Evolutionary conservation across 2,888 invertebrate genomes (phyloP), one percentile per base, ranked within the genome.

Genomic region (Cabera pusaria): DNA sequence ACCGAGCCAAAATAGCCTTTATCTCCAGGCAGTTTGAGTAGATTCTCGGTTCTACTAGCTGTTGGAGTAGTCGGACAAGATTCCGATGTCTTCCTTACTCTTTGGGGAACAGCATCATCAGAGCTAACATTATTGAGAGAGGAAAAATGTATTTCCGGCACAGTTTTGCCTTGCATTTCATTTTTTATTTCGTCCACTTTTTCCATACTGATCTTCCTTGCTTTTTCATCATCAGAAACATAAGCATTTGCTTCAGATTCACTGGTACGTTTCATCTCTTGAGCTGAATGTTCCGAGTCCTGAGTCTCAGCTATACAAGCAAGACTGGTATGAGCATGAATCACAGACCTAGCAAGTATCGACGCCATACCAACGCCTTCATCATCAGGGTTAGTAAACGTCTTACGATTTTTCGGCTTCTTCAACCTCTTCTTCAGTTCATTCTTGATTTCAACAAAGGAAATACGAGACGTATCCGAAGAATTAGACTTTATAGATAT

Each of bases 311-410:
- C 82, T 22, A 92, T 92, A 54, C 90, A 89, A 44, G 91, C 90
- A 6, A 92, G 75, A 60, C 90, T 91, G 2, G 90, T 90, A 22
- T 90, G 90, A 2, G 90, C 91, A 36, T 90, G 90, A 52, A 92
- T 90, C 1, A 93, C 90, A 1, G 93, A 93, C 44, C 92, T 84
- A 4, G 93, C 93, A 7, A 94, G 73, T 25, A 93, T 82, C 6
- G 93, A 91, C 0, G 93, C 93, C 90, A 94, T 93, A 1, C 91
- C 90, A 32, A 90, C 90, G 1, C 90, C 90, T 53, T 90, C 89
- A 17, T 88, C 90, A 29, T 73, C 71, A 49, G 72, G 75, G 50
- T 72, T 74, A n/a, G 56, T 52, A 27, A 64, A 70, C 1, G 79
- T 62, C 58, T 78, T 85, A 7, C 68, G 65, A 22, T 84, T 67